Evolutionary conservation across 2,888 invertebrate species (phyloP).

Genomic region (Drosophila nr. fundita): DNA sequence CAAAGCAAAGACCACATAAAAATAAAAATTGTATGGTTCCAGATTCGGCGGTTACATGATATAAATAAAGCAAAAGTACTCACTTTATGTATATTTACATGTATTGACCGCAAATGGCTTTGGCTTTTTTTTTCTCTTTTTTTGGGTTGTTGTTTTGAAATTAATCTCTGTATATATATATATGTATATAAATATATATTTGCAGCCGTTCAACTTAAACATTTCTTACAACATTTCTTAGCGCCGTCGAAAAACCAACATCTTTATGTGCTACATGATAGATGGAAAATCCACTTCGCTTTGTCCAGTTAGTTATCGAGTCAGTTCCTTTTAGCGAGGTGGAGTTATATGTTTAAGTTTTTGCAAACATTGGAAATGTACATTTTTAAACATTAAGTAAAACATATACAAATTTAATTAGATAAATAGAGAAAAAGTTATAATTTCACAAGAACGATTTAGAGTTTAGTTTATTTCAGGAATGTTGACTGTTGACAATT

Average conservation of each 20-base stretch:
- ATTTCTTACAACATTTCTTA: neutral
- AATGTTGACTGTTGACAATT: neutral
- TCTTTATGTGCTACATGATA: neutral
- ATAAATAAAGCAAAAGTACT: conserved; percentile 14
- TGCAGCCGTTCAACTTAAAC: neutral
- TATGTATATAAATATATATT: neutral
- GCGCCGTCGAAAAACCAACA: neutral
- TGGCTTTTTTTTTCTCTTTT: conserved; percentile 4
- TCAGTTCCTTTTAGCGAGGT: neutral
- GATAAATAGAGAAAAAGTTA: neutral
- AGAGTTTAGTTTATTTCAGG: neutral
- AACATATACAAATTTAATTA: neutral
- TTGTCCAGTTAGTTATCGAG: neutral
- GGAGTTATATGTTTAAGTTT: neutral
- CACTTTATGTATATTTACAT: conserved; percentile 15
- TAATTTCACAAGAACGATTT: neutral
- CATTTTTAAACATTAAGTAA: neutral
- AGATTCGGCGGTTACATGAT: conserved; percentile 17
- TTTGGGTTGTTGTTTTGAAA: conserved; percentile 25
- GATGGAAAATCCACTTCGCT: neutral
- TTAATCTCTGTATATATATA: neutral
- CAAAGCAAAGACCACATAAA: conserved; percentile 29
- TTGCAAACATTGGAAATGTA: neutral
- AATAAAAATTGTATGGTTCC: conserved; percentile 28
- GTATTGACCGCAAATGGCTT: neutral